Evolutionary conservation across 2,888 invertebrate genomes (phyloP).

Genomic region (Ectemnius continuus): DNA sequence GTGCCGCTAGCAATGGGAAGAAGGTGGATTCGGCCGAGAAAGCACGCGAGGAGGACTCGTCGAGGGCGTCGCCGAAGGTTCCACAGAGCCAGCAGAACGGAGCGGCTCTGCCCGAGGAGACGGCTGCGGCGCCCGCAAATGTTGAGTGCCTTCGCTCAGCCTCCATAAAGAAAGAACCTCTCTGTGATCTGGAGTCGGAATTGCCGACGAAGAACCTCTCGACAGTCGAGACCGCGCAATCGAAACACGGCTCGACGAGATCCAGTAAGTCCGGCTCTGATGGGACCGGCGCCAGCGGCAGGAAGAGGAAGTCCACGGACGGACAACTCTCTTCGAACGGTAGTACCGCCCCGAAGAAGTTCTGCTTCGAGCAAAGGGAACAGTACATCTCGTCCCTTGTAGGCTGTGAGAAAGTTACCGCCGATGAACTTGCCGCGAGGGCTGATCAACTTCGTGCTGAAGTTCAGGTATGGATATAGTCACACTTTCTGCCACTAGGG

Average conservation of each 20-base stretch:
- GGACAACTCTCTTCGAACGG: conserved; percentile 61
- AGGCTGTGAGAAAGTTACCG: conserved; percentile 70
- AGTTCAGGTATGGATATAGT: conserved; percentile 65
- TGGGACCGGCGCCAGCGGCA: conserved; percentile 28
- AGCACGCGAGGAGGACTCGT: conserved; percentile 62
- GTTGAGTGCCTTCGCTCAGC: conserved; percentile 38
- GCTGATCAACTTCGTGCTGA: conserved; percentile 73
- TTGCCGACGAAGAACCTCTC: conserved; percentile 27
- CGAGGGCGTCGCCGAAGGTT: conserved; percentile 69
- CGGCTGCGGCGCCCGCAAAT: conserved; percentile 66
- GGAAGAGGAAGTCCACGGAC: conserved; percentile 64
- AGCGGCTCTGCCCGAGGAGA: conserved; percentile 73
- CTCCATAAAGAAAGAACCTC: conserved; percentile 46
- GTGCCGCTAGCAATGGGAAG: conserved; percentile 77
- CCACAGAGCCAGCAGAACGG: conserved; percentile 75
- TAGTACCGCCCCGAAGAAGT: conserved; percentile 65
- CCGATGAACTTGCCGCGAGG: conserved; percentile 71
- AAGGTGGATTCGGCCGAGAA: conserved; percentile 67
- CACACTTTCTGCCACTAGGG: background rate
- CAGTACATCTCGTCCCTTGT: conserved; percentile 72
- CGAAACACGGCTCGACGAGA: conserved; percentile 30
- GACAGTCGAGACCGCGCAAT: conserved; percentile 23
- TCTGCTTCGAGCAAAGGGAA: conserved; percentile 72
- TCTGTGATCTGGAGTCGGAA: conserved; percentile 45
- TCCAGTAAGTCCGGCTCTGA: conserved; percentile 42